A percentile compares a stretch with the other conserved stretches of the same genome.
Conservation (phyloP, 2,113 vertebrate species). For the Suncus etruscus region DNA sequence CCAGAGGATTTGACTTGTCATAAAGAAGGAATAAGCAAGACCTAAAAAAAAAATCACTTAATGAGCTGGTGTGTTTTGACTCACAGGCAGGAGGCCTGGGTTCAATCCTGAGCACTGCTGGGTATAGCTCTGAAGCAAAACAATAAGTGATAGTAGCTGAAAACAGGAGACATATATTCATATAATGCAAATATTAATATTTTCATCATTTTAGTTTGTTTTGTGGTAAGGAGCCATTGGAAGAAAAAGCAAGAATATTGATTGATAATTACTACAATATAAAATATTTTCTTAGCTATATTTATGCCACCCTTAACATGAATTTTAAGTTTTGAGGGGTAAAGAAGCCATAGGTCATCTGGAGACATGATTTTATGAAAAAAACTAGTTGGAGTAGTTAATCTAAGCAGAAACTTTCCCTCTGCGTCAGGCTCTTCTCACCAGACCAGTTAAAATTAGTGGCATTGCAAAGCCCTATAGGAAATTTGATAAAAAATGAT, state of each 20-base stretch:
- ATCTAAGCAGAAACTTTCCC: not conserved
- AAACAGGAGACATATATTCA: not conserved
- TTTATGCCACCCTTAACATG: too few species aligned
- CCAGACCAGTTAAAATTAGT: not conserved
- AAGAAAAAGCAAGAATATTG: not conserved
- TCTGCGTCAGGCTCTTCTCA: not conserved
- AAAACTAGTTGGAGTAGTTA: not conserved
- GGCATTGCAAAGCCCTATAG: not conserved
- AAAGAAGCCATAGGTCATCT: not conserved
- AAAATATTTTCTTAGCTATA: not conserved
- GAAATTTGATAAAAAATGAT: not conserved
- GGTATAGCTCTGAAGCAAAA: too few species aligned
- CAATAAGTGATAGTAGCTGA: not conserved
- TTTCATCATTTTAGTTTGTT: constrained; percentile 14
- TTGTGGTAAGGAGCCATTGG: not conserved
- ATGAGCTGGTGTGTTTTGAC: too few species aligned
- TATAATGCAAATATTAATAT: constrained; percentile 7
- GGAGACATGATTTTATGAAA: not conserved
- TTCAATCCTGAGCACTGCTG: too few species aligned
- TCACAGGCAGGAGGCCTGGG: too few species aligned
- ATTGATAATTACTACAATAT: not conserved
- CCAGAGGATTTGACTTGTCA: not conserved
- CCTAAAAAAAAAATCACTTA: too few species aligned
- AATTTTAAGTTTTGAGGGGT: not conserved
- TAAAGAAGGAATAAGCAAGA: not conserved